Conservation (phyloP, 2,113 vertebrate species). For the Carettochelys insculpta region DNA sequence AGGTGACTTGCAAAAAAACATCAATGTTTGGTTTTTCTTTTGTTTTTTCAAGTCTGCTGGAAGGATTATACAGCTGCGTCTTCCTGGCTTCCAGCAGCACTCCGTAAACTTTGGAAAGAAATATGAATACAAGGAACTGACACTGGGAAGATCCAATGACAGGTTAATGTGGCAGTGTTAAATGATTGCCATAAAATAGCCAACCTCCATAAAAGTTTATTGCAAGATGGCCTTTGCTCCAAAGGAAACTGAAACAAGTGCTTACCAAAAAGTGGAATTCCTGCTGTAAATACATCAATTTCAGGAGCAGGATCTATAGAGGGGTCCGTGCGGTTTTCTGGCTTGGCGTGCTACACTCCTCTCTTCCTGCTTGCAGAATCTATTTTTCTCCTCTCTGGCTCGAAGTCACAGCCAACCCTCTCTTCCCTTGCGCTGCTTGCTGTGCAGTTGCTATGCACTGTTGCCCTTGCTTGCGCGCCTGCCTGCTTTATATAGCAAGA, state of each 20-base stretch:
- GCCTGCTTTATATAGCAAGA: background rate
- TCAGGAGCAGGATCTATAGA: background rate
- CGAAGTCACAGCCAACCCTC: background rate
- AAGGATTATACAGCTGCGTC: slow-evolving; percentile 5
- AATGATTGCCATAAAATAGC: slow-evolving; percentile 32
- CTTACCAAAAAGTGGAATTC: slow-evolving; percentile 30
- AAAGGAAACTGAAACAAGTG: slow-evolving; percentile 55
- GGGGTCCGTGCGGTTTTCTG: background rate
- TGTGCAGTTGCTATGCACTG: background rate
- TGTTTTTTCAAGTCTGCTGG: background rate
- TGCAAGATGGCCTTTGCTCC: background rate
- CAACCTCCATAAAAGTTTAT: slow-evolving; percentile 37
- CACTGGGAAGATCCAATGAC: slow-evolving; percentile 9
- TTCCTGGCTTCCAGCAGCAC: slow-evolving; percentile 10
- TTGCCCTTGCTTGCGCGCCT: background rate
- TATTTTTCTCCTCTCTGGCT: background rate
- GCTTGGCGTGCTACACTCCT: background rate
- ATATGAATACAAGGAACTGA: slow-evolving; percentile 23
- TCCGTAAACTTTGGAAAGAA: slow-evolving; percentile 24
- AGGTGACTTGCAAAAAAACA: slow-evolving; percentile 26
- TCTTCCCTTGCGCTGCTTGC: background rate
- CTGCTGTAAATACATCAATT: slow-evolving; percentile 24
- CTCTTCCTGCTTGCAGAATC: background rate
- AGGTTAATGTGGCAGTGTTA: slow-evolving; percentile 11
- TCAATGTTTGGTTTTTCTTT: background rate